Percentiles rank a stretch among this genome's conserved stretches.
phyloP scores from a whole-genome alignment of 2,888 invertebrate genomes.

The Drosophila conformis region DNA sequence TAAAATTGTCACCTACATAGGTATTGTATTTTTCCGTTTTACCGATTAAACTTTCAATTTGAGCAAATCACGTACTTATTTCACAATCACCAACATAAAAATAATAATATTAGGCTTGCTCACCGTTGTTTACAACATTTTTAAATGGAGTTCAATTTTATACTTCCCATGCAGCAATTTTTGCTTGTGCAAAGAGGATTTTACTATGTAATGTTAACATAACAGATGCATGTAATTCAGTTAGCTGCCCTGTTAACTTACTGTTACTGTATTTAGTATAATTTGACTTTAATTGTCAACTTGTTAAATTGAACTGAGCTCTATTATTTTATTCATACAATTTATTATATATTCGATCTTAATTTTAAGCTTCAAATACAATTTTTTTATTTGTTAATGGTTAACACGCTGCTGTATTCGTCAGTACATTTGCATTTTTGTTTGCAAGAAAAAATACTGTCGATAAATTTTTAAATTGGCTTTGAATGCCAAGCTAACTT shows the following conservation, averaged over 20 bases:
- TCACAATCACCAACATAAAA: constrained; percentile 7
- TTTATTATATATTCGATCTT: background rate
- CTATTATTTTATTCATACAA: background rate
- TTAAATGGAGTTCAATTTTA: constrained; percentile 27
- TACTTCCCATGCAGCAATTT: constrained; percentile 38
- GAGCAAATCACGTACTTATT: constrained; percentile 2
- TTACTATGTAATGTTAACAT: constrained; percentile 43
- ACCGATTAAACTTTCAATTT: background rate
- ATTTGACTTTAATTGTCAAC: background rate
- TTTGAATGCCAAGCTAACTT: background rate
- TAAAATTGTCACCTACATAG: constrained; percentile 5
- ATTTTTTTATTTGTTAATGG: background rate
- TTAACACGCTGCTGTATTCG: background rate
- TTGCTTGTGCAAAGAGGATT: constrained; percentile 46
- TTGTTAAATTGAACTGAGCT: background rate
- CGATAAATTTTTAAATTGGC: background rate
- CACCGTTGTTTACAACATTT: constrained; percentile 53
- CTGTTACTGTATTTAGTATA: background rate
- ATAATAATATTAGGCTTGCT: constrained; percentile 24
- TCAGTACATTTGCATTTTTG: constrained; percentile 49
- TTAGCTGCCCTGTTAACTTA: constrained; percentile 9
- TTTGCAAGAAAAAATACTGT: background rate
- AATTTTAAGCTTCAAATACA: background rate
- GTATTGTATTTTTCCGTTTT: background rate
- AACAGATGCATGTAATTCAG: constrained; percentile 25